A percentile compares a stretch with the other conserved stretches of the same genome.
phyloP scores from a whole-genome alignment of 2,888 invertebrate genomes.

The Drosophila merina region DNA sequence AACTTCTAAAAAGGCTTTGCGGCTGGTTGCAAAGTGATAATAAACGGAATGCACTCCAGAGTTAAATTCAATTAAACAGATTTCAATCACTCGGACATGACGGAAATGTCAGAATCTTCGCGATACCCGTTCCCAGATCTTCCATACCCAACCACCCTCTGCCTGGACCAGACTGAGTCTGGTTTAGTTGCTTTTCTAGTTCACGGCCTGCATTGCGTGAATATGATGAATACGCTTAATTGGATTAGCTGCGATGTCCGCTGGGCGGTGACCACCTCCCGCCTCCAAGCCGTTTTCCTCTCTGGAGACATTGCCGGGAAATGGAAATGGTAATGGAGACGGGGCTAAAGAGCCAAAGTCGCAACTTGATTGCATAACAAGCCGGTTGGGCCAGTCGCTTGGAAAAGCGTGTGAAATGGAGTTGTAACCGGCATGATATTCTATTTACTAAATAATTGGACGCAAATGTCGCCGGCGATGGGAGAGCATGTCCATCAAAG shows the following conservation, averaged over 20 bases:
- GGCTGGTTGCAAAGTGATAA: neutral
- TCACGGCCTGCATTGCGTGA: conserved; percentile 73
- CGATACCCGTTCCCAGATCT: conserved; percentile 21
- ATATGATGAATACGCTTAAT: conserved; percentile 74
- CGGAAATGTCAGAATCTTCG: conserved; percentile 64
- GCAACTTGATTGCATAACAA: conserved; percentile 63
- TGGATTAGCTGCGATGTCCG: conserved; percentile 64
- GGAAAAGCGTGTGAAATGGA: conserved; percentile 39
- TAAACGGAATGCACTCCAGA: conserved; percentile 10
- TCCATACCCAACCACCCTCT: conserved; percentile 23
- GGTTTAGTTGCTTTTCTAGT: conserved; percentile 57
- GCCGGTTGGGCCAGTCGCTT: conserved; percentile 19
- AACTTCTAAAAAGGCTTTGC: no score
- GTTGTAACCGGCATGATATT: conserved; percentile 47
- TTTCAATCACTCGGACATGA: conserved; percentile 67
- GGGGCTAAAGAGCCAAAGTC: conserved; percentile 37
- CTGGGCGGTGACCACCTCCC: conserved; percentile 30
- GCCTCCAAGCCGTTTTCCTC: conserved; percentile 12
- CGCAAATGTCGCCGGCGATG: conserved; percentile 31
- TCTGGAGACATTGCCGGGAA: conserved; percentile 52
- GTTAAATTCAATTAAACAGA: conserved; percentile 60
- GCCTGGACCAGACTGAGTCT: conserved; percentile 1
- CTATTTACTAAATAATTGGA: conserved; percentile 44
- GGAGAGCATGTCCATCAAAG: conserved; percentile 35
- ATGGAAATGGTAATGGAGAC: conserved; percentile 26